A percentile compares a stretch with the other conserved stretches of the same genome.
These are phyloP conservation scores for Formica exsecta DNA, from an alignment of 1,140 invertebrate genomes.

Conservation along the genomic window DNA sequence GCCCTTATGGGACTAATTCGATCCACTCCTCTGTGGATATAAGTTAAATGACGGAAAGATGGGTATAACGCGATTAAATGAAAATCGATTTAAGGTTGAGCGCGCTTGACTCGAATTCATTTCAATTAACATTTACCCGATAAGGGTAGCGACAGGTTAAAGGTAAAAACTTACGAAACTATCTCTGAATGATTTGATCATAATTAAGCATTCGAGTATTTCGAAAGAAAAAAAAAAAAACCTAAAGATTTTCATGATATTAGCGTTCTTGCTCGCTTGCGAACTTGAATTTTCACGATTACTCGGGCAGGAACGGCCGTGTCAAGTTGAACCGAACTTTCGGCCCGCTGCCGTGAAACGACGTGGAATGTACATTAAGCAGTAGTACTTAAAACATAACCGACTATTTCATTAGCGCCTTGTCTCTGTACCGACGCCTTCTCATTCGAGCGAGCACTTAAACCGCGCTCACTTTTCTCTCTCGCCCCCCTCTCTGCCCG, in stretches of 20 bases:
- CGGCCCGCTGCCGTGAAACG: slow-evolving; percentile 41
- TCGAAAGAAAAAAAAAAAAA: not conserved
- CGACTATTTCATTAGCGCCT: slow-evolving; percentile 75
- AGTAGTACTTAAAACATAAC: slow-evolving; percentile 75
- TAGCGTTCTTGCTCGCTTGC: not conserved
- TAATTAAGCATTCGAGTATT: not conserved
- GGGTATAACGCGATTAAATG: slow-evolving; percentile 39
- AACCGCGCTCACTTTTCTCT: slow-evolving; percentile 62
- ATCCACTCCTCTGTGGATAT: slow-evolving; percentile 32
- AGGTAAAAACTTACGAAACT: not conserved
- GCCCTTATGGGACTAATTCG: slow-evolving; percentile 57
- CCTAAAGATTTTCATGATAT: not conserved
- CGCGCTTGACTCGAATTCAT: slow-evolving; percentile 43
- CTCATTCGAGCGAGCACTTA: slow-evolving; percentile 61
- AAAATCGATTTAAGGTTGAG: slow-evolving; percentile 40
- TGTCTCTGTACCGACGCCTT: slow-evolving; percentile 62
- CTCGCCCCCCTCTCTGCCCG: slow-evolving; percentile 31
- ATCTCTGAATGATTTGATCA: not conserved
- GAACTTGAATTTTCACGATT: slow-evolving; percentile 51
- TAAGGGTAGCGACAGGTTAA: not conserved
- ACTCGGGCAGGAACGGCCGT: not conserved
- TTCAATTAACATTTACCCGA: not conserved
- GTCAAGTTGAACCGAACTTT: slow-evolving; percentile 54
- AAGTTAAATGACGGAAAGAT: slow-evolving; percentile 52
- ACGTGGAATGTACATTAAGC: slow-evolving; percentile 66